Evolutionary conservation across 2,113 vertebrate genomes (phyloP).

Genomic region (Macaca nemestrina): DNA sequence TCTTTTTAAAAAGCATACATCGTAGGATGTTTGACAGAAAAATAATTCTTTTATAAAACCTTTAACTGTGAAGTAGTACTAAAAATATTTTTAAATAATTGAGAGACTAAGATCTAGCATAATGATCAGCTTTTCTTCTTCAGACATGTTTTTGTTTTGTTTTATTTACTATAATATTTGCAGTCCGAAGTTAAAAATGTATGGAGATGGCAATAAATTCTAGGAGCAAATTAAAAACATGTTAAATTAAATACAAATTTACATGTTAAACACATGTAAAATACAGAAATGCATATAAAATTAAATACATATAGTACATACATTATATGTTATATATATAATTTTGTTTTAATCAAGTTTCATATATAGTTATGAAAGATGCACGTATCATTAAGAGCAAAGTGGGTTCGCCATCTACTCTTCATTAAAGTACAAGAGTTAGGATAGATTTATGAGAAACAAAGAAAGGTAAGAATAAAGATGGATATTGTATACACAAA

Average conservation of each 20-base stretch:
- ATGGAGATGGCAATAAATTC: background rate
- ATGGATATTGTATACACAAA: background rate
- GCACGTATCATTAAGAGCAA: background rate
- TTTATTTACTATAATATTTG: background rate
- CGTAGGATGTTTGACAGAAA: background rate
- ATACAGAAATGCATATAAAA: background rate
- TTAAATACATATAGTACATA: background rate
- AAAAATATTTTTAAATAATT: slow-evolving; percentile 49
- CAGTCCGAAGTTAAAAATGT: background rate
- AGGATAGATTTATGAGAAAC: background rate
- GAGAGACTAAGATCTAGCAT: background rate
- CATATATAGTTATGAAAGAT: background rate
- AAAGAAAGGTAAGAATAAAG: background rate
- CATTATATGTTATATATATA: background rate
- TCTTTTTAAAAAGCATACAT: background rate
- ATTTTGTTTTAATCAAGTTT: background rate
- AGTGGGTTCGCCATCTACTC: background rate
- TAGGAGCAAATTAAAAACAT: background rate
- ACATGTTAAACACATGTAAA: background rate
- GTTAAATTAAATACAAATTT: background rate
- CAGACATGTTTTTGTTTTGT: background rate
- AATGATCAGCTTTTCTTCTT: background rate
- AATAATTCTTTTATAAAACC: slow-evolving; percentile 47
- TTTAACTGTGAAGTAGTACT: background rate
- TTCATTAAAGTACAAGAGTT: background rate